phyloP scores from a whole-genome alignment of 2,797 vertebrate genomes.

The Centroberyx gerrardi region DNA sequence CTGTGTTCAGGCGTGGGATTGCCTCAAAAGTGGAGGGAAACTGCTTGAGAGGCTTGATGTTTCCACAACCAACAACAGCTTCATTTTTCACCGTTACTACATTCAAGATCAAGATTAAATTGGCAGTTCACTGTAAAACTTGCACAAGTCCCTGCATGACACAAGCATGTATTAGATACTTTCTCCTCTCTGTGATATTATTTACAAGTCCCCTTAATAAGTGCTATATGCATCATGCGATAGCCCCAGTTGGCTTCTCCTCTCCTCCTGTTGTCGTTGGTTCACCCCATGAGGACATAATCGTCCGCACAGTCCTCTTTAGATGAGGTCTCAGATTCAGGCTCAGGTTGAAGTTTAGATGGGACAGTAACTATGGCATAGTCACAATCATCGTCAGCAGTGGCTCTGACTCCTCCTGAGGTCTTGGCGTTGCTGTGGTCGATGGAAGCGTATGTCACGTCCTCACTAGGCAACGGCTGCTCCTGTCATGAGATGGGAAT shows the following conservation, averaged over 20 bases:
- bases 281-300: conserved; percentile 84
- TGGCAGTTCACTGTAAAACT: not conserved
- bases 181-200: not conserved
- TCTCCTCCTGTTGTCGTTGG: not conserved
- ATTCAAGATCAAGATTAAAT: conserved; percentile 17
- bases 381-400: conserved; percentile 63
- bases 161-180: not conserved
- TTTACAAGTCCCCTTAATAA: not conserved
- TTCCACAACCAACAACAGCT: conserved; percentile 10
- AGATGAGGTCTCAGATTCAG: conserved; percentile 25
- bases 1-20: not conserved
- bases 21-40: conserved; percentile 7
- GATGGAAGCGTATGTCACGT: conserved; percentile 82
- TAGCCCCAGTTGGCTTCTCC: not conserved
- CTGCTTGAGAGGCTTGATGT: not conserved
- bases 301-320: conserved; percentile 78
- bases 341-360: not conserved
- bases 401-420: not conserved
- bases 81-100: conserved; percentile 19
- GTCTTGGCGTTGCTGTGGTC: conserved; percentile 61
- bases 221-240: not conserved
- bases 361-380: conserved; percentile 75
- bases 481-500: conserved; percentile 42
- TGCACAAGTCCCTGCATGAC: not conserved
- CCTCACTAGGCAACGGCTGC: conserved; percentile 54